Conservation (phyloP, 2,888 invertebrate genomes). For the Agrochola litura region DNA sequence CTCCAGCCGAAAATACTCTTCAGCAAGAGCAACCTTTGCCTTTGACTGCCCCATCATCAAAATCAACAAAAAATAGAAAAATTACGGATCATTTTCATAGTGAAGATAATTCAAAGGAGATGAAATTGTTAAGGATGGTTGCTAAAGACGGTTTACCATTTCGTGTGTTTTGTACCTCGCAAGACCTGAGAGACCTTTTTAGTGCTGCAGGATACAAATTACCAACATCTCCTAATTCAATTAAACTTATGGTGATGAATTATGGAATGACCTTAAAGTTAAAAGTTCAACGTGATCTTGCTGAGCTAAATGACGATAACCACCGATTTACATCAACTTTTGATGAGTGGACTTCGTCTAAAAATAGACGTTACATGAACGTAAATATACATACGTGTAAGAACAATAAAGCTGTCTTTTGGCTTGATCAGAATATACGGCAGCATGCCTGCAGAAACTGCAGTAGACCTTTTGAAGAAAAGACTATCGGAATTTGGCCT, state of each 20-base stretch:
- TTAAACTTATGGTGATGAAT: conserved; percentile 56
- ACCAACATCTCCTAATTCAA: conserved; percentile 42
- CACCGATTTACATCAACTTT: conserved; percentile 54
- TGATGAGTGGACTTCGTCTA: conserved; percentile 60
- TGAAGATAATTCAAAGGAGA: conserved; percentile 36
- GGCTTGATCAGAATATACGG: conserved; percentile 60
- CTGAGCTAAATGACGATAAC: conserved; percentile 33
- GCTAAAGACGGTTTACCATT: conserved; percentile 61
- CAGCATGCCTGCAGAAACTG: conserved; percentile 61
- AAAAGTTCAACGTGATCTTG: conserved; percentile 29
- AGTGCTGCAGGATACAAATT: conserved; percentile 35
- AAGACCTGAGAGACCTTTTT: conserved; percentile 43
- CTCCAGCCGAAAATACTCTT: conserved; percentile 12
- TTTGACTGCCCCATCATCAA: conserved; percentile 13
- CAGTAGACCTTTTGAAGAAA: conserved; percentile 55
- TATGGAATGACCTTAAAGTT: conserved; percentile 52
- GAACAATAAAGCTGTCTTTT: conserved; percentile 29
- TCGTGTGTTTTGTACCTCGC: conserved; percentile 46
- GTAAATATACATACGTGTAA: conserved; percentile 47
- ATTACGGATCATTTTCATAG: conserved; percentile 6
- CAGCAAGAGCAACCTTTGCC: conserved; percentile 11
- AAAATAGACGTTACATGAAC: conserved; percentile 55
- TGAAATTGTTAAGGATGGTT: conserved; percentile 45
- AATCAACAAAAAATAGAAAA: conserved; percentile 9
- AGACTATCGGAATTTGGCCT: conserved; percentile 55